phyloP scores from a whole-genome alignment of 2,888 invertebrate species.

The Uropetala carovei region DNA sequence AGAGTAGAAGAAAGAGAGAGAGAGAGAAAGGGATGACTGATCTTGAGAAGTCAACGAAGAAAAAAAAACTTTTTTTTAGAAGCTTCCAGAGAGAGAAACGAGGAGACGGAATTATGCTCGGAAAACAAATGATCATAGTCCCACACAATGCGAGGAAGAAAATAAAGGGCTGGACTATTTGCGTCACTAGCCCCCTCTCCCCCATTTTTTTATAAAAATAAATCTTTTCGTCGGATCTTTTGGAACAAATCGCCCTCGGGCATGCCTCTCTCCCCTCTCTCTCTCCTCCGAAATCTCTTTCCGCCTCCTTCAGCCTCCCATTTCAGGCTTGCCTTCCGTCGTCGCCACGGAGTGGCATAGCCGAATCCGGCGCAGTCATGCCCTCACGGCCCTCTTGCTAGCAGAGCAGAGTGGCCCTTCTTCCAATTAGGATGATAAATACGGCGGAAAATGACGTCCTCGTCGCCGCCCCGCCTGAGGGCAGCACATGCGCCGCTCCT shows the following conservation, averaged over 20 bases:
- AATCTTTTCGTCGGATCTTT: slow-evolving; percentile 47
- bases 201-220: slow-evolving; percentile 45
- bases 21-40: slow-evolving; percentile 13
- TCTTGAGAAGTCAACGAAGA: not conserved
- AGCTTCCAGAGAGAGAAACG: not conserved
- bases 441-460: slow-evolving; percentile 54
- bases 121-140: slow-evolving; percentile 48
- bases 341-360: not conserved
- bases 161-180: slow-evolving; percentile 2
- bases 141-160: slow-evolving; percentile 1
- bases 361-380: not conserved
- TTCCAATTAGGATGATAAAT: slow-evolving; percentile 63
- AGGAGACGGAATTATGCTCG: slow-evolving; percentile 37
- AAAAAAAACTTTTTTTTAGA: not conserved
- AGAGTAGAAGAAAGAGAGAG: not conserved
- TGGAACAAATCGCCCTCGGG: slow-evolving; percentile 21
- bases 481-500: slow-evolving; percentile 46
- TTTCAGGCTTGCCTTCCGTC: not conserved
- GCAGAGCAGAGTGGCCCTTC: not conserved
- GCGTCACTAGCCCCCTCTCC: not conserved
- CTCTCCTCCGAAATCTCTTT: not conserved
- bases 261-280: not conserved
- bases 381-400: not conserved
- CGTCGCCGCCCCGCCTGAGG: slow-evolving; percentile 26
- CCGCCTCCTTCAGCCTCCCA: not conserved